Conservation (phyloP, 2,888 invertebrate genomes). For the Chrysina gloriosa region DNA sequence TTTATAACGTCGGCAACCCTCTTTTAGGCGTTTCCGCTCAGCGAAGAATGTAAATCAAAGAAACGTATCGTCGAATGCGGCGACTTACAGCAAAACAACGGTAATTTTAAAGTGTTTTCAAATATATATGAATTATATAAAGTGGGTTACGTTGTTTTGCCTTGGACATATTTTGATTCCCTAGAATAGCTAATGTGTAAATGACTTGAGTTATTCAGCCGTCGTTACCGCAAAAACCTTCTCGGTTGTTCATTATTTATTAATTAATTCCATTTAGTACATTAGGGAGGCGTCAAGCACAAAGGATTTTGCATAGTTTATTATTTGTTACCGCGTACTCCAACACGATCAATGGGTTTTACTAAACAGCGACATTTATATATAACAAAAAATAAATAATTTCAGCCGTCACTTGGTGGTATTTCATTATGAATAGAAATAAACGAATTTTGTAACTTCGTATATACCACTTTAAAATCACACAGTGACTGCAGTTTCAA, state of each 20-base stretch:
- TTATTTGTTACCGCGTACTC: slow-evolving; percentile 5
- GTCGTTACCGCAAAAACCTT: neutral
- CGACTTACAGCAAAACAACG: neutral
- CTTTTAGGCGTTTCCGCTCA: neutral
- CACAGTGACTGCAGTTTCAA: too few relatives aligned
- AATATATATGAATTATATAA: neutral
- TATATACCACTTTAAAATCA: too few relatives aligned
- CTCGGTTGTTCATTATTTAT: slow-evolving; percentile 14
- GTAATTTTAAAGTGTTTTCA: neutral
- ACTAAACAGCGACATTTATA: too few relatives aligned
- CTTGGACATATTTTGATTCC: too few relatives aligned
- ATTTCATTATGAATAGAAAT: too few relatives aligned
- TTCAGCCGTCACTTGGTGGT: too few relatives aligned
- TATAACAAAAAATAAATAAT: too few relatives aligned
- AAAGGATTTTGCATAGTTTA: slow-evolving; percentile 2
- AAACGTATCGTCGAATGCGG: neutral
- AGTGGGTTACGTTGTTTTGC: neutral
- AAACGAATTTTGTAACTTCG: too few relatives aligned
- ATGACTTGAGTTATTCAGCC: neutral
- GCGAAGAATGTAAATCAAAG: neutral
- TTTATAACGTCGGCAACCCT: neutral
- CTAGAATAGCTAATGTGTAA: too few relatives aligned
- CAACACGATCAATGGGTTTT: too few relatives aligned
- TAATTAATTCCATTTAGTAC: slow-evolving; percentile 18
- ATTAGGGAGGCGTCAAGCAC: neutral